Evolutionary conservation across 92 coral and sea anemone genomes (phyloP).

Genomic region (Actinostola sp.): DNA sequence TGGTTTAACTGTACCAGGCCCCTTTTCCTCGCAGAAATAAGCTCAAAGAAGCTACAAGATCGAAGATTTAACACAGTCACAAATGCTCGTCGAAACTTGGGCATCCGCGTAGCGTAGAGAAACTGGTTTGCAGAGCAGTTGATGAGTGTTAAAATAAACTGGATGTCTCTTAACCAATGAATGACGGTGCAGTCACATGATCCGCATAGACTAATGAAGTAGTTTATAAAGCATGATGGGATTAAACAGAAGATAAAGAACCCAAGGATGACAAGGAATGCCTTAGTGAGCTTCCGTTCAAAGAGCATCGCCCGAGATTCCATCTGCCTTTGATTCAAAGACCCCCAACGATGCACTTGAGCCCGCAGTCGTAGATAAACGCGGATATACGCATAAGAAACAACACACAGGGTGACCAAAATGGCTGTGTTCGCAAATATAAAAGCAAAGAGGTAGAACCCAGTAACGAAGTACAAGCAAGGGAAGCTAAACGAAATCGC

Average conservation of each 20-base stretch:
- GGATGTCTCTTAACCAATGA: conserved; percentile 78
- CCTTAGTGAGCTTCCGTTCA: conserved; percentile 56
- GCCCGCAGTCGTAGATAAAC: conserved; percentile 66
- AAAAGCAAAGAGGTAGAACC: conserved; percentile 71
- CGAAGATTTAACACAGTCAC: conserved; percentile 7
- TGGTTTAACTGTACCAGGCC: conserved; percentile 31
- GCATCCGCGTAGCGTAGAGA: conserved; percentile 78
- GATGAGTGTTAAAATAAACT: conserved; percentile 70
- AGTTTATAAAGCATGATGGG: conserved; percentile 73
- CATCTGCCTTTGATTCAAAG: conserved; percentile 48
- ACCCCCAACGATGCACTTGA: conserved; percentile 73
- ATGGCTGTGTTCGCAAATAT: conserved; percentile 82
- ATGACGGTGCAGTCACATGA: conserved; percentile 56
- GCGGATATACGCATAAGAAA: conserved; percentile 69
- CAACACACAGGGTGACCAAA: conserved; percentile 48
- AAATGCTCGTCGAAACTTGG: conserved; percentile 64
- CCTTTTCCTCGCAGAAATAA: conserved; percentile 4
- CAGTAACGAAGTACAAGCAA: conserved; percentile 57
- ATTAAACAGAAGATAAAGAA: conserved; percentile 63
- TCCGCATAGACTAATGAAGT: conserved; percentile 66
- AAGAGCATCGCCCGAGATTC: conserved; percentile 49
- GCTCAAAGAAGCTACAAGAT: background rate
- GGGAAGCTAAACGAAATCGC: conserved; percentile 50
- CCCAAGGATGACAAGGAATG: conserved; percentile 65
- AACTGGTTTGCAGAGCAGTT: conserved; percentile 81